Percentiles rank a stretch among this genome's conserved stretches.
These are phyloP conservation scores for Micromussa lordhowensis DNA, from an alignment of 92 coral and sea anemone species.

Conservation along the genomic window DNA sequence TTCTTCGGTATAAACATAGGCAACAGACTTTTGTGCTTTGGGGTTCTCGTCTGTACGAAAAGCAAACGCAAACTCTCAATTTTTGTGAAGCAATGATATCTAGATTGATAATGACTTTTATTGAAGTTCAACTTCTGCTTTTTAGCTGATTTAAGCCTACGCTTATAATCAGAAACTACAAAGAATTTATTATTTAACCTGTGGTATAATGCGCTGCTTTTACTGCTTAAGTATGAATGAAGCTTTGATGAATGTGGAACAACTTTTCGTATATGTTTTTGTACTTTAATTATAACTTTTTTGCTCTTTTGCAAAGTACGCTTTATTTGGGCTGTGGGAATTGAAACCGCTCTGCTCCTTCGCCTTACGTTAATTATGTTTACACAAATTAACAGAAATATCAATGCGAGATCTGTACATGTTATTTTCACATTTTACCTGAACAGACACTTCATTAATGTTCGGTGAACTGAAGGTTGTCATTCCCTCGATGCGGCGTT, in stretches of 20 bases:
- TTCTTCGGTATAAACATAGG: constrained; percentile 31
- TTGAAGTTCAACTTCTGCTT: constrained; percentile 37
- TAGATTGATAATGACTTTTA: no score
- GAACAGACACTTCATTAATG: no score
- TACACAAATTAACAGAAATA: constrained; percentile 15
- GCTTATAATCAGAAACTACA: constrained; percentile 8
- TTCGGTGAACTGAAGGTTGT: no score
- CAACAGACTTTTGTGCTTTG: constrained; percentile 45
- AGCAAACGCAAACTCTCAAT: constrained; percentile 20
- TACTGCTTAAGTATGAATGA: constrained; percentile 37
- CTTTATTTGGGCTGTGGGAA: constrained; percentile 37
- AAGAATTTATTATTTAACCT: constrained; percentile 29
- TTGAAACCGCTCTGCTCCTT: no score
- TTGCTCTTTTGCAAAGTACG: constrained; percentile 43
- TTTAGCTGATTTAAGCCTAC: constrained; percentile 37
- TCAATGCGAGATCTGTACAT: no score
- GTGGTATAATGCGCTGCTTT: constrained; percentile 43
- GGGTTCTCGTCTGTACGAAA: constrained; percentile 36
- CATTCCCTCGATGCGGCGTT: no score
- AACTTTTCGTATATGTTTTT: constrained; percentile 45
- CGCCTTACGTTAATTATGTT: constrained; percentile 36
- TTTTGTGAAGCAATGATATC: constrained; percentile 2
- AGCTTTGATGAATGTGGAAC: no score
- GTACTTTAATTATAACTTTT: constrained; percentile 46
- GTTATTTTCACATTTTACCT: no score